Percentiles rank a stretch among this genome's conserved stretches.
Conservation (phyloP, 2,888 invertebrate genomes). For the Cheilosia grossa region DNA sequence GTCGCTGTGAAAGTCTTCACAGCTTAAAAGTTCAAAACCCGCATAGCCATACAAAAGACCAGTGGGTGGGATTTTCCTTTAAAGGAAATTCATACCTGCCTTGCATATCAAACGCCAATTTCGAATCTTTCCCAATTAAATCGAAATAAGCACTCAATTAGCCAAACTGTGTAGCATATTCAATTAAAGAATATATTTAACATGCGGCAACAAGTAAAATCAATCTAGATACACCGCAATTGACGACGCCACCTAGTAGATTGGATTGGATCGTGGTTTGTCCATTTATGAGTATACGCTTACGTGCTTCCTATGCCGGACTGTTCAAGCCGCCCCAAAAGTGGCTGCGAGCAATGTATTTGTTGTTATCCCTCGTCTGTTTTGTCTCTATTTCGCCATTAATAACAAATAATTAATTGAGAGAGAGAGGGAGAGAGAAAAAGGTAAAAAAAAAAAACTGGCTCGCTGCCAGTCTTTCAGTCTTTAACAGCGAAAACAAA, state of each 20-base stretch:
- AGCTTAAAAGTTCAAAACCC: slow-evolving; percentile 7
- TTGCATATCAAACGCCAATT: slow-evolving; percentile 19
- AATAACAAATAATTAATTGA: slow-evolving; percentile 36
- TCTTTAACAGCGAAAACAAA: slow-evolving; percentile 1
- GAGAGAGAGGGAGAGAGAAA: not conserved
- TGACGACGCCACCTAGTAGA: slow-evolving; percentile 13
- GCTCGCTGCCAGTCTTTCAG: slow-evolving; percentile 42
- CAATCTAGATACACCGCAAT: slow-evolving; percentile 25
- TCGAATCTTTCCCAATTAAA: slow-evolving; percentile 25
- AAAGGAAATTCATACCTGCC: slow-evolving; percentile 29
- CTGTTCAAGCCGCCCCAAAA: slow-evolving; percentile 44
- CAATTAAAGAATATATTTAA: slow-evolving; percentile 49
- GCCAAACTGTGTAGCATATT: slow-evolving; percentile 44
- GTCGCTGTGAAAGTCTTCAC: not conserved
- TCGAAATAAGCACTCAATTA: slow-evolving; percentile 50
- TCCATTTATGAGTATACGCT: slow-evolving; percentile 49
- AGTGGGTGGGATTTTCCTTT: slow-evolving; percentile 22
- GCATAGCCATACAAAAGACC: not conserved
- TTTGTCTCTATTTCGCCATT: slow-evolving; percentile 4
- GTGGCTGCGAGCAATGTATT: slow-evolving; percentile 26
- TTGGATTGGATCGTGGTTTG: slow-evolving; percentile 12
- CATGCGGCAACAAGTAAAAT: slow-evolving; percentile 37
- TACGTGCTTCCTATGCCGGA: slow-evolving; percentile 41
- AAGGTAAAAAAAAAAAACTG: slow-evolving; percentile 34
- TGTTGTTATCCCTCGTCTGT: not conserved